phyloP scores from a whole-genome alignment of 1,140 invertebrate genomes.

The Diorhabda sublineata region DNA sequence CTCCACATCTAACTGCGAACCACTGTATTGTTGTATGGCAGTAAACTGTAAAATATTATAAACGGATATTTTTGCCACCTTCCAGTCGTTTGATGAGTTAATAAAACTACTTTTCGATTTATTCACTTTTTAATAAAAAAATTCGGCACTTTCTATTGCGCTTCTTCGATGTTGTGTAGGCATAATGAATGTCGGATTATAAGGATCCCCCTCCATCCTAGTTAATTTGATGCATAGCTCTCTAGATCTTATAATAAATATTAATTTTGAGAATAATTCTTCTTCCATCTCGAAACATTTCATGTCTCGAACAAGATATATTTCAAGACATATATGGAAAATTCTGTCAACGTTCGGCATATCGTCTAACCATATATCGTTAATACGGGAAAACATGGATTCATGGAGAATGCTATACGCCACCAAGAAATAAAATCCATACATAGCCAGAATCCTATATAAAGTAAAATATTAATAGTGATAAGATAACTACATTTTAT shows the following conservation, averaged over 20 bases:
- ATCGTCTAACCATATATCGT: constrained; percentile 23
- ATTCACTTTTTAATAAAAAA: no score
- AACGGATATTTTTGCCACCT: no score
- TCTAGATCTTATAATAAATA: constrained; percentile 28
- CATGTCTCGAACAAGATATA: constrained; percentile 26
- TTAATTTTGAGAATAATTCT: constrained; percentile 22
- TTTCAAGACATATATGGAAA: constrained; percentile 19
- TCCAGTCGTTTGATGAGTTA: no score
- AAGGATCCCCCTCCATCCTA: constrained; percentile 17
- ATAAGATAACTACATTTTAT: no score
- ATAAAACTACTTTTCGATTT: no score
- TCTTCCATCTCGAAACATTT: constrained; percentile 26
- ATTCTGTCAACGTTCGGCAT: constrained; percentile 19
- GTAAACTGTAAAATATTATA: no score
- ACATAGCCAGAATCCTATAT: constrained; percentile 25
- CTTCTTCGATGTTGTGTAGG: not conserved
- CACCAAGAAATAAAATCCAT: constrained; percentile 23
- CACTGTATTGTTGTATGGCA: no score
- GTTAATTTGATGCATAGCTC: constrained; percentile 25
- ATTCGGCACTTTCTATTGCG: no score
- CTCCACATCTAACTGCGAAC: no score
- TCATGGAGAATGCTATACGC: constrained; percentile 5
- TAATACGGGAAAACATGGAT: not conserved
- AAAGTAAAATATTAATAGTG: constrained; percentile 5
- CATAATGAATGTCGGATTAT: constrained; percentile 6